Percentiles rank a stretch among this genome's conserved stretches.
Conservation (phyloP, 2,113 vertebrate genomes). For the Girardinichthys multiradiatus region DNA sequence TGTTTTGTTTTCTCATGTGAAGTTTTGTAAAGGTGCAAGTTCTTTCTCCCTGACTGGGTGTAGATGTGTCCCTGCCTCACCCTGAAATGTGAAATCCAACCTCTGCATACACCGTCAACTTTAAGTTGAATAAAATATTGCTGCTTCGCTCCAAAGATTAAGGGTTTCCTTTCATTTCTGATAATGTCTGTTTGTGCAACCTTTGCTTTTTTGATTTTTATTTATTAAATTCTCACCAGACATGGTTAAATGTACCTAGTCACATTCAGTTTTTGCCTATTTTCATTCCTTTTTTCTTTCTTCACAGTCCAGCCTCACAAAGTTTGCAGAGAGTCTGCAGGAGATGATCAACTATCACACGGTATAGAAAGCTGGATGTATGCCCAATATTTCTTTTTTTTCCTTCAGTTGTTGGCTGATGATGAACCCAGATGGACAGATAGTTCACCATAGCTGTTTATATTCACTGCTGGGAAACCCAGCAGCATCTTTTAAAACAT, state of each 20-base stretch:
- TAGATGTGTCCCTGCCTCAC: conserved; percentile 32
- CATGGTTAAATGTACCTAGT: not conserved
- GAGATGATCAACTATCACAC: conserved; percentile 99
- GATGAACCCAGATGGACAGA: conserved; percentile 37
- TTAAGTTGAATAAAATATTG: conserved; percentile 36
- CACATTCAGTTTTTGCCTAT: not conserved
- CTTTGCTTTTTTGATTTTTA: not conserved
- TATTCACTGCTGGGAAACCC: conserved; percentile 38
- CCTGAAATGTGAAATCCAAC: conserved; percentile 35
- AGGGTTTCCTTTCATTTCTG: conserved; percentile 6
- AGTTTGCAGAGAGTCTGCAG: conserved; percentile 95
- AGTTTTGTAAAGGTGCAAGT: conserved; percentile 26
- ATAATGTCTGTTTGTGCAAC: not conserved
- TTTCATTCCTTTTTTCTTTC: conserved; percentile 34
- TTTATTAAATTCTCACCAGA: not conserved
- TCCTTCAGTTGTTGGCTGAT: conserved; percentile 12
- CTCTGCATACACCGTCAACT: conserved; percentile 29
- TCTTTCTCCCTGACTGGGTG: conserved; percentile 50
- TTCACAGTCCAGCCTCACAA: conserved; percentile 88
- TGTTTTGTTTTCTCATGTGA: conserved; percentile 46
- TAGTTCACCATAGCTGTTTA: conserved; percentile 1
- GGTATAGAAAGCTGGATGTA: conserved; percentile 79
- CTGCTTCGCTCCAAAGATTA: conserved; percentile 19
- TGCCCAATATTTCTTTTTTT: not conserved
- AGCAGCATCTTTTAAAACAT: not conserved